phyloP scores from a whole-genome alignment of 2,113 vertebrate species.

The Serinus canaria region DNA sequence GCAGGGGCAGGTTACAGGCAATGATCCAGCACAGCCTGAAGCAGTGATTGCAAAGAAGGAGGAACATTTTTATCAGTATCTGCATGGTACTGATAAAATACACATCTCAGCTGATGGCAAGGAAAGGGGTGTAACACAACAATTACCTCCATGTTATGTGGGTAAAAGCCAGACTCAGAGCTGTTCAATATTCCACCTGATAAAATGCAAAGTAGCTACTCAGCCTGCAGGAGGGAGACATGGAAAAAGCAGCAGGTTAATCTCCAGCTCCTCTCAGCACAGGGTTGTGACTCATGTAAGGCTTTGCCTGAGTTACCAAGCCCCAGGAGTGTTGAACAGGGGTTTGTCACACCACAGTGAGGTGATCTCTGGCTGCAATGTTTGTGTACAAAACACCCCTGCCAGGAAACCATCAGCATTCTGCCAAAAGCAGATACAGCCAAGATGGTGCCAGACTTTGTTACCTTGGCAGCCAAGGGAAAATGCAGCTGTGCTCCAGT shows the following conservation, averaged over 20 bases:
- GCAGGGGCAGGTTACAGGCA: not conserved
- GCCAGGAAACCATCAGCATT: not conserved
- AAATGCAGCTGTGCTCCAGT: not conserved
- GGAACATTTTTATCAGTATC: not conserved
- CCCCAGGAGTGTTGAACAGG: not conserved
- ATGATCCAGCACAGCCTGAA: not conserved
- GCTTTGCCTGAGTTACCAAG: not conserved
- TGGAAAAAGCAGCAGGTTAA: not conserved
- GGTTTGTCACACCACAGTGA: not conserved
- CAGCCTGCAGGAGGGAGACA: not conserved
- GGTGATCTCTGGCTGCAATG: not conserved
- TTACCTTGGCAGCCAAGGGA: not conserved
- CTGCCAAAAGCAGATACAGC: not conserved
- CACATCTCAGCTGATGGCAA: not conserved
- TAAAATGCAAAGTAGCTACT: not conserved
- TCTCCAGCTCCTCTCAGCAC: not conserved
- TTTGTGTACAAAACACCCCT: not conserved
- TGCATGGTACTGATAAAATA: not conserved
- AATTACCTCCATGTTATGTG: not conserved
- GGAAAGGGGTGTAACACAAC: not conserved
- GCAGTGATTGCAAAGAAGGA: not conserved
- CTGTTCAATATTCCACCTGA: not conserved
- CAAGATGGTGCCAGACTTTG: not conserved
- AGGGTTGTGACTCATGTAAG: not conserved
- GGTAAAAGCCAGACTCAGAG: not conserved